Evolutionary conservation across 2,797 vertebrate genomes (phyloP).

Genomic region (Clarias fuscus): DNA sequence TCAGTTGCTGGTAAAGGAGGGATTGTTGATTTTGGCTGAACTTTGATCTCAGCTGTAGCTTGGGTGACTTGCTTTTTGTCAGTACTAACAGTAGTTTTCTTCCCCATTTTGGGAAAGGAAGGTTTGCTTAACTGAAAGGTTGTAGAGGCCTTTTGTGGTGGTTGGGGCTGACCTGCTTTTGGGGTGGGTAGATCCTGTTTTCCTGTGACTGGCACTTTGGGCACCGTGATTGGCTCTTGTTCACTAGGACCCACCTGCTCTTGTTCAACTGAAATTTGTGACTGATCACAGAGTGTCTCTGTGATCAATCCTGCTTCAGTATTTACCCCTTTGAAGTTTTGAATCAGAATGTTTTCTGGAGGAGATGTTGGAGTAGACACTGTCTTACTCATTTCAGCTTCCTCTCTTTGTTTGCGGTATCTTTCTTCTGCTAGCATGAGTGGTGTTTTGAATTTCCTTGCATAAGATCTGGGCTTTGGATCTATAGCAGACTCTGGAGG

Average conservation of each 20-base stretch:
- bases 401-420: conserved; percentile 82
- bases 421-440: conserved; percentile 92
- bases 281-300: conserved; percentile 31
- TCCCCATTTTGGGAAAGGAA: conserved; percentile 63
- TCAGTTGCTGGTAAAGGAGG: conserved; percentile 62
- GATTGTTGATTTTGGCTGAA: conserved; percentile 57
- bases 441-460: conserved; percentile 91
- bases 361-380: conserved; percentile 67
- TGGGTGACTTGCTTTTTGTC: conserved; percentile 63
- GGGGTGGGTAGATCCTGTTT: conserved; percentile 54
- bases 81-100: conserved; percentile 62
- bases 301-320: conserved; percentile 37
- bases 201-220: conserved; percentile 44
- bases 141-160: conserved; percentile 35
- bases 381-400: conserved; percentile 70
- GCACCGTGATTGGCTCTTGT: conserved; percentile 43
- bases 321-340: conserved; percentile 21
- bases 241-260: conserved; percentile 50
- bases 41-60: conserved; percentile 55
- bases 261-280: conserved; percentile 48
- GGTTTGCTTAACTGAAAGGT: conserved; percentile 65
- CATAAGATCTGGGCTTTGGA: conserved; percentile 71
- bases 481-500: conserved; percentile 64
- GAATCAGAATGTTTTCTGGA: conserved; percentile 34
- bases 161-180: conserved; percentile 59